These are phyloP conservation scores for Limnephilus auricula DNA, from an alignment of 2,888 invertebrate species.

Conservation along the genomic window DNA sequence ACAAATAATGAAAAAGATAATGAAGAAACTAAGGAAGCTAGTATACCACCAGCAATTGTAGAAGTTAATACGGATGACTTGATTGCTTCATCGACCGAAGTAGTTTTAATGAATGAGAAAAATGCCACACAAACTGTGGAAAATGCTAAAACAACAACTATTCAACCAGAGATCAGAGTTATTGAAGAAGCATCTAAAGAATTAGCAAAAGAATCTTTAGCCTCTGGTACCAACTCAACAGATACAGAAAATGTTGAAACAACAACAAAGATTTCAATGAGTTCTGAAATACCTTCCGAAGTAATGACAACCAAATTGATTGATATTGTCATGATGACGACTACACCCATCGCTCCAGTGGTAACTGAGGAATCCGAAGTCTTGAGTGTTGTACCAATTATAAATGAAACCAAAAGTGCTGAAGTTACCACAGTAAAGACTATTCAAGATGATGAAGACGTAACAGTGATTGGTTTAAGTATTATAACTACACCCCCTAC, in stretches of 20 bases:
- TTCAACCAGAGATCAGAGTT: neutral
- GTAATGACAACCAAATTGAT: slow-evolving; percentile 49
- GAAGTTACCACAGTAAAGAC: slow-evolving; percentile 2
- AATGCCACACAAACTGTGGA: neutral
- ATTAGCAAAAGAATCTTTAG: neutral
- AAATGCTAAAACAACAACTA: slow-evolving; percentile 18
- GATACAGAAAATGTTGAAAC: neutral
- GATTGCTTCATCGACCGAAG: slow-evolving; percentile 66
- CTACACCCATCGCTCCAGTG: slow-evolving; percentile 18
- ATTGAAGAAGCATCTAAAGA: slow-evolving; percentile 18
- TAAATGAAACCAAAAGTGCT: slow-evolving; percentile 19
- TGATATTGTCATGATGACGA: slow-evolving; percentile 56
- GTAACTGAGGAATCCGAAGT: neutral
- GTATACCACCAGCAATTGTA: slow-evolving; percentile 51
- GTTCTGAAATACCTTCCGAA: slow-evolving; percentile 9
- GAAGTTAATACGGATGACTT: slow-evolving; percentile 67
- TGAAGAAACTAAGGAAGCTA: neutral
- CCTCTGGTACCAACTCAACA: slow-evolving; percentile 17
- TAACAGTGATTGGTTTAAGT: neutral
- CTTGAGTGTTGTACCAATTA: slow-evolving; percentile 13
- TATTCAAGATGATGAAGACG: neutral
- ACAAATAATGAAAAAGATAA: neutral
- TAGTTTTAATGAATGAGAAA: neutral
- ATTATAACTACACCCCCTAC: slow-evolving; percentile 41
- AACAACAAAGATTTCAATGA: neutral